phyloP scores from a whole-genome alignment of 2,888 invertebrate species.

The Chromoteleia sp. region DNA sequence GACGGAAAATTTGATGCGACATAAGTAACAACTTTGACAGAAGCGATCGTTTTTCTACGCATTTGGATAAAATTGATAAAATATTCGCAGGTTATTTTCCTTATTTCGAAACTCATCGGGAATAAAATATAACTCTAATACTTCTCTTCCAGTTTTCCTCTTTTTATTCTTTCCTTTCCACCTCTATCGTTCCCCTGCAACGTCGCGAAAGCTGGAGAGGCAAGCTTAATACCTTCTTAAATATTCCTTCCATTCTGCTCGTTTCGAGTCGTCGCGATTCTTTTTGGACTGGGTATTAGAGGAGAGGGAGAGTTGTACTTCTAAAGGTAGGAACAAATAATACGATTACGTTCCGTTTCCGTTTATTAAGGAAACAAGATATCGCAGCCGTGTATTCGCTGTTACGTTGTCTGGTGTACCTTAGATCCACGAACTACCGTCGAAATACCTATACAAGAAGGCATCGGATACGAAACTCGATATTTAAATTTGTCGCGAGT shows the following conservation, averaged over 20 bases:
- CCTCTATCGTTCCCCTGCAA: conserved; percentile 41
- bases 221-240: conserved; percentile 84
- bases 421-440: conserved; percentile 71
- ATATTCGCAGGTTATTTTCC: conserved; percentile 73
- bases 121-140: conserved; percentile 81
- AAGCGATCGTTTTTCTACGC: too few relatives aligned
- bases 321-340: conserved; percentile 84
- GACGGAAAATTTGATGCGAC: too few relatives aligned
- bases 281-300: conserved; percentile 75
- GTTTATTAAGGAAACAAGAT: conserved; percentile 85
- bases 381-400: conserved; percentile 75
- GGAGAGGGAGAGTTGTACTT: conserved; percentile 78
- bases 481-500: conserved; percentile 82
- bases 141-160: conserved; percentile 72
- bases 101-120: conserved; percentile 80
- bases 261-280: conserved; percentile 69
- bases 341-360: conserved; percentile 85
- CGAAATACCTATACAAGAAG: conserved; percentile 74
- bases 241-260: conserved; percentile 81
- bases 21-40: too few relatives aligned
- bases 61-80: conserved; percentile 16
- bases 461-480: conserved; percentile 84
- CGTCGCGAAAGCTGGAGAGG: conserved; percentile 67
- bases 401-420: conserved; percentile 74
- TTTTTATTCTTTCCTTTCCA: conserved; percentile 59